Base-by-base conservation (phyloP, 2,113 vertebrate species). In the Brienomyrus brachyistius region DNA sequence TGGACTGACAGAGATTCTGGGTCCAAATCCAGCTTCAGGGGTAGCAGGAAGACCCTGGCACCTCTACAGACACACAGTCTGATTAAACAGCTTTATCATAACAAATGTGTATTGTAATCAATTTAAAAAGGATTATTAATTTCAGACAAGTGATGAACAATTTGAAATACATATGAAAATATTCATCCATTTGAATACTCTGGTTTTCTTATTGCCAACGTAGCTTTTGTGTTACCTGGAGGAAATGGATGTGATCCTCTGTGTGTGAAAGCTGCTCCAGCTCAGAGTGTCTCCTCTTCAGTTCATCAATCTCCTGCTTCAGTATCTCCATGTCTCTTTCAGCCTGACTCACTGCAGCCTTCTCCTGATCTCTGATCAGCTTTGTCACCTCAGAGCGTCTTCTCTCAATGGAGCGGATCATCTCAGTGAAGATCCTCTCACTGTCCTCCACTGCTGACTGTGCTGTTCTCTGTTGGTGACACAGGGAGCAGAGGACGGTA, bases 211-310 rank as follows among this genome's bases (percentile, higher is more conserved):
- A 70, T 70, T 31, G 10, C 0, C 9, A n/a, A n/a, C 31, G 2
- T 70, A 11, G 0, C n/a, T 27, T 9, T 70, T 70, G 8, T 54
- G 51, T 82, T 86, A 95, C 93, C 93, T 92, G 84, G 13, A 94
- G 51, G 80, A 94, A 94, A 51, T 92, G 43, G 59, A 93, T n/a
- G 45, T 93, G 91, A 86, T 94, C 89, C 4, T 94, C 92, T 6
- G 88, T 94, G 4, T 90, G 88, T 87, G 88, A 92, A 19, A 91
- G 87, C 82, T 89, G 54, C 15, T 90, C 56, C 88, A 91, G 83
- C 21, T 93, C 88, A 87, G 50, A 82, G 48, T 90, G 40, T 89
- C 15, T 84, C 19, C 17, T 89, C 91, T 51, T 91, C 87, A 92
- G 87, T 4, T 90, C 87, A 88, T 0, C 47, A n/a, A 92, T 88